Evolutionary conservation across 1,140 invertebrate genomes (phyloP).

Genomic region (Neodiprion fabricii): DNA sequence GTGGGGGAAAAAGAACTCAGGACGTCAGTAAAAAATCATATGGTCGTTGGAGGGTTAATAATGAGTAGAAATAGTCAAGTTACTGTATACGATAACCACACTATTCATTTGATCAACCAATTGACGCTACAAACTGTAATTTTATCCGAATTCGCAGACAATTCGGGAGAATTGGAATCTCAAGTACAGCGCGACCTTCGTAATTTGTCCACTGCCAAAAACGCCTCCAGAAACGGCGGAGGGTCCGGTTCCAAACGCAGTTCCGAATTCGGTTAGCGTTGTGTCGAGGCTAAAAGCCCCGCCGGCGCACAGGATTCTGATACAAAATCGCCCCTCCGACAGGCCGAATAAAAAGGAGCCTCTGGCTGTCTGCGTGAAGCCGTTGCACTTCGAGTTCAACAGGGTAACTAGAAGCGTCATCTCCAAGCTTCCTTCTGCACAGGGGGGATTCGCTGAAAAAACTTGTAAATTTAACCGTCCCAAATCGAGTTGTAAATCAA

Average conservation of each 20-base stretch:
- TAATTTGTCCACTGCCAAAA: constrained; percentile 77
- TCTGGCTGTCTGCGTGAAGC: constrained; percentile 91
- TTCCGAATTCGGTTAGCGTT: constrained; percentile 71
- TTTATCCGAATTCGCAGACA: constrained; percentile 59
- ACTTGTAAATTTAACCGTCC: background rate
- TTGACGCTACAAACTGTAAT: background rate
- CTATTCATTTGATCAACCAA: too few relatives aligned
- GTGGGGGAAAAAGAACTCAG: too few relatives aligned
- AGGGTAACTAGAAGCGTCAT: constrained; percentile 57
- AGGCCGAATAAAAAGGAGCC: constrained; percentile 54
- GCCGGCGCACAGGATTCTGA: constrained; percentile 69
- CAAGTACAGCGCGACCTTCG: constrained; percentile 90
- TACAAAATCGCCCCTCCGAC: constrained; percentile 61
- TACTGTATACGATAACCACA: background rate
- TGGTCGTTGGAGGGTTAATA: too few relatives aligned
- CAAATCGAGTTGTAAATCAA: too few relatives aligned
- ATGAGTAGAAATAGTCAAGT: background rate
- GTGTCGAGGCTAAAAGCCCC: constrained; percentile 63
- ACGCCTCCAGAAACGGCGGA: constrained; percentile 46
- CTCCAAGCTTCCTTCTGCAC: background rate
- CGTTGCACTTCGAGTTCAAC: constrained; percentile 90
- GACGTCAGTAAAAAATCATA: background rate
- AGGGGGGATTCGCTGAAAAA: too few relatives aligned
- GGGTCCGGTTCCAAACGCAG: constrained; percentile 23
- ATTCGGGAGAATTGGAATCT: constrained; percentile 95